Percentiles rank a stretch among this genome's conserved stretches.
phyloP scores from a whole-genome alignment of 2,797 vertebrate species.

The Hafferia zeledoni region DNA sequence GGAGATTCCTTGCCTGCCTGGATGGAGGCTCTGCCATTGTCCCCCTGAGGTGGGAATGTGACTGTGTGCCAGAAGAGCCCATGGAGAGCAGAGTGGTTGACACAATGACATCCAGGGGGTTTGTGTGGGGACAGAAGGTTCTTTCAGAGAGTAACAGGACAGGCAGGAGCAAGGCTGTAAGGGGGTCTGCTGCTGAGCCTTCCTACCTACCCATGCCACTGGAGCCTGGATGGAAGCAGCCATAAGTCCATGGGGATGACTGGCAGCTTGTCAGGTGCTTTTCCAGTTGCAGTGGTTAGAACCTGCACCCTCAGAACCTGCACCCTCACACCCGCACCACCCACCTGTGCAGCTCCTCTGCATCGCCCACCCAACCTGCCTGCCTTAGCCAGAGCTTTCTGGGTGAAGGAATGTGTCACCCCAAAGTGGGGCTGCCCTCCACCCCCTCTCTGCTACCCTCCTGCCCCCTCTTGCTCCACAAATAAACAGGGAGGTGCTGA shows the following conservation, averaged over 20 bases:
- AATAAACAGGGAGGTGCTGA: slow-evolving; percentile 70
- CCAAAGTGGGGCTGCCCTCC: background rate
- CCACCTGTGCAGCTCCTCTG: background rate
- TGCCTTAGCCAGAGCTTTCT: background rate
- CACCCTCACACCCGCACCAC: rapidly evolving
- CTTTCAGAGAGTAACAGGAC: background rate
- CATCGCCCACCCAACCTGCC: rapidly evolving
- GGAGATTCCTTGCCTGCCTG: background rate
- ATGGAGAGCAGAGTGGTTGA: background rate
- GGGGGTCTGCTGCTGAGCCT: background rate
- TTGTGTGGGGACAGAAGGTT: background rate
- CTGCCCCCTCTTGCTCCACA: slow-evolving; percentile 28
- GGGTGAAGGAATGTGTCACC: background rate
- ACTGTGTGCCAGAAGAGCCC: background rate
- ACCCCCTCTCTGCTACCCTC: background rate
- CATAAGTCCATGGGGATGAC: rapidly evolving
- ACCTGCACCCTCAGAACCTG: background rate
- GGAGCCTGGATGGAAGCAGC: background rate
- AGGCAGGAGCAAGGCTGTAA: background rate
- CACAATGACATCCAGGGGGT: background rate
- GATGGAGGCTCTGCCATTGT: background rate
- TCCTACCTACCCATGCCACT: background rate
- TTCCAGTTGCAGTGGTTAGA: background rate
- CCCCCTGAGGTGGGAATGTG: background rate
- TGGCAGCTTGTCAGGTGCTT: background rate